These are phyloP conservation scores for Sceloporus undulatus DNA, from an alignment of 2,113 vertebrate species.

Conservation along the genomic window DNA sequence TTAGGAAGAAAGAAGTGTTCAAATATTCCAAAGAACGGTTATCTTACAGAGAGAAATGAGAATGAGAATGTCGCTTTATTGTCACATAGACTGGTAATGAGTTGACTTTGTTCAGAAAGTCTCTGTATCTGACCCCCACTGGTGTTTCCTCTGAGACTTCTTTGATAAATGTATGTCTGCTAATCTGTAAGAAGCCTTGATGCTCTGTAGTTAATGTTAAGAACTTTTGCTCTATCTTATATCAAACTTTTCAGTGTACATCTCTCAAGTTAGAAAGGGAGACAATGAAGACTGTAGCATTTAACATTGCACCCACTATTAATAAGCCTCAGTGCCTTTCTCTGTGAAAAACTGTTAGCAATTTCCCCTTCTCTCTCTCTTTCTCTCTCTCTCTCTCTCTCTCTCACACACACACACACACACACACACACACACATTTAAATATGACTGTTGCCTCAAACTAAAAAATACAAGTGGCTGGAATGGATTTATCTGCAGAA, in stretches of 20 bases:
- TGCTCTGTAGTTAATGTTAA: slow-evolving; percentile 26
- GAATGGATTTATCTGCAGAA: slow-evolving; percentile 14
- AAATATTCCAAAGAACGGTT: neutral
- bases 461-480: slow-evolving; percentile 13
- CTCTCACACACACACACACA: too few relatives aligned
- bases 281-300: neutral
- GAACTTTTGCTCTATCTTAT: slow-evolving; percentile 36
- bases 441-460: neutral
- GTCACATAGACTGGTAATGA: slow-evolving; percentile 26
- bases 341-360: slow-evolving; percentile 25
- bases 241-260: slow-evolving; percentile 3
- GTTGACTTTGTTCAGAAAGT: slow-evolving; percentile 38
- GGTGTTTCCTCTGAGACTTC: neutral
- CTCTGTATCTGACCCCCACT: slow-evolving; percentile 26
- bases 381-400: too few relatives aligned
- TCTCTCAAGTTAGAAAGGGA: slow-evolving; percentile 1
- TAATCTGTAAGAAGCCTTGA: slow-evolving; percentile 20
- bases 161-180: slow-evolving; percentile 35
- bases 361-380: slow-evolving; percentile 28
- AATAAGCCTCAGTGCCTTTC: slow-evolving; percentile 20
- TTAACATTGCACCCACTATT: slow-evolving; percentile 29
- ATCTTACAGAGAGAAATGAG: neutral
- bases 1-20: neutral
- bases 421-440: neutral
- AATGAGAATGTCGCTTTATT: neutral